A percentile compares a stretch with the other conserved stretches of the same genome.
Conservation (phyloP, 92 coral and sea anemone genomes). For the Palythoa grandiflora region DNA sequence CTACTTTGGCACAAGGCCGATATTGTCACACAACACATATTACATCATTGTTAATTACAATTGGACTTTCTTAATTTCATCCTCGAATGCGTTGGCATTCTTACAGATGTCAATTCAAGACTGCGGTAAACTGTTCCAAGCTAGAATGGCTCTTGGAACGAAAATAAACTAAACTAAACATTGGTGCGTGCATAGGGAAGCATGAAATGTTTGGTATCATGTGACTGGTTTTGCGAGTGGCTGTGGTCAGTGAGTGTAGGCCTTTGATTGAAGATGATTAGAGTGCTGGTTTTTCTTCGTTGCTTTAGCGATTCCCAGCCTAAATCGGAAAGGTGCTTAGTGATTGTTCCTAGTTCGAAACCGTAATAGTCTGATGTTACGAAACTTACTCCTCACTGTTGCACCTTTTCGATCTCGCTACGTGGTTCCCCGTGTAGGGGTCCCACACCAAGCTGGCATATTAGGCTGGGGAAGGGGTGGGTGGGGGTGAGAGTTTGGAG, state of each 20-base stretch:
- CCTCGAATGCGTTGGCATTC: neutral
- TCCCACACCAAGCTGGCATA: neutral
- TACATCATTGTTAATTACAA: neutral
- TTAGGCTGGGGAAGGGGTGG: no score
- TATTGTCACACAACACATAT: no score
- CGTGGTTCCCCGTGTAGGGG: neutral
- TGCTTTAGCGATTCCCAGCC: neutral
- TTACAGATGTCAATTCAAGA: neutral
- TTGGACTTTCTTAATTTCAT: neutral
- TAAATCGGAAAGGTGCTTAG: neutral
- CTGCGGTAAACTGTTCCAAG: neutral
- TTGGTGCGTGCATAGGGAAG: neutral
- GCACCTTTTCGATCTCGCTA: neutral
- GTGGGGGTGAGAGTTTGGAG: no score
- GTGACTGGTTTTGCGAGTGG: neutral
- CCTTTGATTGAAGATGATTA: neutral
- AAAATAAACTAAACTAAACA: neutral
- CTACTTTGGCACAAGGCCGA: no score
- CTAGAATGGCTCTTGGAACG: neutral
- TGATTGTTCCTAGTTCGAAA: neutral
- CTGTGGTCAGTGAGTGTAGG: neutral
- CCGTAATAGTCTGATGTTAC: neutral
- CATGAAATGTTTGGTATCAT: neutral
- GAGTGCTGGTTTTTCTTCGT: neutral
- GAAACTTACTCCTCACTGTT: neutral